Base-by-base conservation (phyloP, 37 sponge, comb jelly and placozoan species). In the Dysidea cf. avara region DNA sequence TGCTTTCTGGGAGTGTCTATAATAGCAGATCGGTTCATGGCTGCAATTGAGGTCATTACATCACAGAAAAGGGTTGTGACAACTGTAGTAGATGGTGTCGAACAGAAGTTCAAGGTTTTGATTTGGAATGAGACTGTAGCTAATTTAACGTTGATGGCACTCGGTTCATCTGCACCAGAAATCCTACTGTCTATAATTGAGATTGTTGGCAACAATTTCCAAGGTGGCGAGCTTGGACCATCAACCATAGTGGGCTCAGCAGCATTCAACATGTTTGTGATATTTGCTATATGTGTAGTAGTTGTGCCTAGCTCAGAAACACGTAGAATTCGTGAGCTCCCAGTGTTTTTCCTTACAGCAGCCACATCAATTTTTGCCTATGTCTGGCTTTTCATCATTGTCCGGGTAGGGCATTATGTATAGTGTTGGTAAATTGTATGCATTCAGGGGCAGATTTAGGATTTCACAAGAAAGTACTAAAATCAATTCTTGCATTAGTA, bases 51-150 rank as follows among this genome's bases (percentile, higher is more conserved):
- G 69, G 81, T 86, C 28, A 86, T 82, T 29, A 82, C 83, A 34
- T 30, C 30, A 5, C 59, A 56, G 11, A 30, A 56, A 25, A 43
- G 46, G 9, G 7, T 12, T 5, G 46, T 43, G 5, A 9, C 9
- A 43, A 43, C 46, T 43, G 46, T 43, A 4, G 31, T 68, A 2
- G 51, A 47, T 37, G 68, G 67, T 16, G 75, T 56, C 12, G 63
- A 62, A 29, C 62, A 38, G 18, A 72, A 50, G 68, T 72, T 61
- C 39, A 75, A 86, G 53, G 87, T 86, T 22, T 43, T 82, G 25
- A 60, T 86, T 3, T 86, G 87, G 87, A 86, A 86, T 48, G 87
- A 86, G 62, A 86, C 87, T 13, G 87, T 86, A 17, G 81, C 87
- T 32, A 86, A 86, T 40, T 70, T 86, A 18, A 78, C 87, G 6